phyloP scores from a whole-genome alignment of 2,797 vertebrate species.

The Pseudochirops corinnae region DNA sequence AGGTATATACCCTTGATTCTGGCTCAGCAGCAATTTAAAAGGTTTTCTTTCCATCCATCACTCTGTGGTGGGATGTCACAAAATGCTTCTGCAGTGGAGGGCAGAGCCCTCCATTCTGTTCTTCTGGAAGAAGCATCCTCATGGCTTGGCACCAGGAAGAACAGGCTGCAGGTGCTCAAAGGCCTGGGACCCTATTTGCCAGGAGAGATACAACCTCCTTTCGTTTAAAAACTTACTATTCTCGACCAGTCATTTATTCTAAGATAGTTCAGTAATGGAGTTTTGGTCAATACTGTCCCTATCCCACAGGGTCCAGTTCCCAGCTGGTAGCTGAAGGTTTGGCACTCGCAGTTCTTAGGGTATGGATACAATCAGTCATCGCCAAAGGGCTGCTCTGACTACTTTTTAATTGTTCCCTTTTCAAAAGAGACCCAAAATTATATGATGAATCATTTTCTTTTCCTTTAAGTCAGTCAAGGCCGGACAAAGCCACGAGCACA shows the following conservation, averaged over 20 bases:
- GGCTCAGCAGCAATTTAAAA: background rate
- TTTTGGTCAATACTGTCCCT: background rate
- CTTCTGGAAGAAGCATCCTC: background rate
- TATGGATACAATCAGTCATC: constrained; percentile 23
- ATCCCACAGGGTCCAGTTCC: constrained; percentile 42
- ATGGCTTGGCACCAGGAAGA: background rate
- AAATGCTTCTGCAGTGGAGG: background rate
- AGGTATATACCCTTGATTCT: background rate
- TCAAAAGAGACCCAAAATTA: constrained; percentile 57
- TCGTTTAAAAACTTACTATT: background rate
- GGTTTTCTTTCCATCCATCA: background rate
- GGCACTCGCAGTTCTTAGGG: constrained; percentile 28
- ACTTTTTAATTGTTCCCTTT: constrained; percentile 67
- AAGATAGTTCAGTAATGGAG: background rate
- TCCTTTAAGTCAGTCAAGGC: constrained; percentile 54
- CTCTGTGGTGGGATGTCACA: background rate
- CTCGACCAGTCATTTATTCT: background rate
- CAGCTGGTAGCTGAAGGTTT: constrained; percentile 46
- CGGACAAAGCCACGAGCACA: constrained; percentile 5
- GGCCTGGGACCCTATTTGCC: background rate
- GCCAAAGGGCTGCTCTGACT: constrained; percentile 45
- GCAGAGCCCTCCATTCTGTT: background rate
- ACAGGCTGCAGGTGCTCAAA: background rate
- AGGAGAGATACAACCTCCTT: background rate
- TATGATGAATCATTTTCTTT: constrained; percentile 62